Base-by-base conservation (phyloP, 2,113 vertebrate genomes). In the Psittacara wagleri region DNA sequence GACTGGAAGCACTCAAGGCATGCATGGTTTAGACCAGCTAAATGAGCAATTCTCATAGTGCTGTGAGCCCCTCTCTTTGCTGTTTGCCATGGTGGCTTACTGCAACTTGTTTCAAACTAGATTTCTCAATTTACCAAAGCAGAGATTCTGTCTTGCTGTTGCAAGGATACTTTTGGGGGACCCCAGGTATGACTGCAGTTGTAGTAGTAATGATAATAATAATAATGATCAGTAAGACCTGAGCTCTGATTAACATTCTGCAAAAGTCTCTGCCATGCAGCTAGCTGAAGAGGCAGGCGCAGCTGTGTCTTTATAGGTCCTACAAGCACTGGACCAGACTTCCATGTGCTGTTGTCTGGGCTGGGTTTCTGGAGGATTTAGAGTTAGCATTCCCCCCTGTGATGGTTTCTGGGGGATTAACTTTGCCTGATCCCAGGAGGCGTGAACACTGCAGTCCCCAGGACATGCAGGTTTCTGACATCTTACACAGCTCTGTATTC, bases 71-170 rank as follows among this genome's bases (percentile, higher is more conserved):
- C 43, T 7, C 31, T 90, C 55, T n/a, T 73, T 0, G 0, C 63
- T 70, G 0, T 85, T 92, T 93, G 67, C 90, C 25, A 10, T 20
- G 4, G 68, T 84, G 92, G 37, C 64, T 90, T 8, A 11, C 72
- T 95, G 83, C 8, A 7, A n/a, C 51, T 90, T 57, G 66, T 79
- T 95, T 92, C 67, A 81, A 75, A 61, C 55, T 51, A 39, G 61
- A 43, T 78, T 83, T 93, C 78, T 93, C 86, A 74, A 68, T 73
- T 88, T 69, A 48, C 59, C 73, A 81, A 59, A 93, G 83, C 57
- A 75, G 39, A 83, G 69, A 33, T 39, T 0, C 0, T 51, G 72
- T 83, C 79, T 64, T 78, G 15, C 24, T 83, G 64, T 92, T 23
- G 2, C 73, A 86, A 39, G 55, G 68, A 63, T 80, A 59, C 1